Base-by-base conservation (phyloP, 2,888 invertebrate genomes). In the Eristalis arbustorum region DNA sequence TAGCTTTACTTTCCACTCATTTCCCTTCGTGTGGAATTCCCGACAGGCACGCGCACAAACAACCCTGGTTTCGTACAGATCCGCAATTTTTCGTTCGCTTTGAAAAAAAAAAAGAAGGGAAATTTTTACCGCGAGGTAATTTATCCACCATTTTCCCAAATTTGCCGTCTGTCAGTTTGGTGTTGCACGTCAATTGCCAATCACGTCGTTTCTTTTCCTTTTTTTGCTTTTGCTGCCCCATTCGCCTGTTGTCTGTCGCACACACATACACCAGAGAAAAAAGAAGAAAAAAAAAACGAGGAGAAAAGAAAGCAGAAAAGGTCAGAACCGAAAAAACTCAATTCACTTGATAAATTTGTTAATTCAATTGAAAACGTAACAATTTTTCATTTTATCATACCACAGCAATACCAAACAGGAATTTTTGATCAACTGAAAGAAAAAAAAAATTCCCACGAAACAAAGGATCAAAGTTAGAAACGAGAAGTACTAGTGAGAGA, bases 141-240 rank as follows among this genome's bases (percentile, higher is more conserved):
- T 87, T 83, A 67, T 87, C 87, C 87, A 83, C 87, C 87, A 87
- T 87, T 87, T 87, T 87, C 83, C 78, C 64, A 71, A 87, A 68
- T 72, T 71, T 57, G 71, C 74, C 71, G 79, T 85, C 88, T 90
- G 89, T 89, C 89, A 88, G 88, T 90, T 90, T 89, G 90, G 90
- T 90, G 89, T 89, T 90, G 91, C 90, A 89, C 89, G 89, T 90
- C 89, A 90, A 90, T 91, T 90, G 89, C 90, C 89, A 88, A 90
- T 89, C 90, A 90, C 89, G 89, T 89, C 89, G 89, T 90, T 89
- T 87, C 87, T 87, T 87, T 87, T 83, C 87, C 78, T 87, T 87
- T 85, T 87, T 89, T 89, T 88, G 89, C 89, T 89, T 89, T 89
- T 89, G 89, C 89, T 90, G 89, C 88, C 90, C 89, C 90, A 90